Conservation (phyloP, 92 coral and sea anemone genomes). For the Phenganax marumi region DNA sequence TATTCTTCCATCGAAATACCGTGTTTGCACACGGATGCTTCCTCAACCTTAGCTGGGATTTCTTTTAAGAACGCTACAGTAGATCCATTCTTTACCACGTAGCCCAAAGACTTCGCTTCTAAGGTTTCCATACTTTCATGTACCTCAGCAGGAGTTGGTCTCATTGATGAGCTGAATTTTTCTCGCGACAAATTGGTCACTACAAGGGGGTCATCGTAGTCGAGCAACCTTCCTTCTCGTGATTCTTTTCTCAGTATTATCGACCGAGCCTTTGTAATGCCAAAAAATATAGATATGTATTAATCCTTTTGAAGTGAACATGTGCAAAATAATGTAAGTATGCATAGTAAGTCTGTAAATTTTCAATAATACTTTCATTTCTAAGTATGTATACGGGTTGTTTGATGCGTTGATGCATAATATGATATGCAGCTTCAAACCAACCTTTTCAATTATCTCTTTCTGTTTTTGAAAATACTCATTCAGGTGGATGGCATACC, state of each 20-base stretch:
- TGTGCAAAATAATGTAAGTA: background rate
- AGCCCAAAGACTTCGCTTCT: background rate
- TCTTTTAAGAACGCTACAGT: conserved; percentile 12
- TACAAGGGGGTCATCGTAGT: conserved; percentile 25
- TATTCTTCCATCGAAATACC: no score
- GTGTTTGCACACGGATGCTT: no score
- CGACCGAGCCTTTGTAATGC: background rate
- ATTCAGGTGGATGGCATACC: conserved; percentile 22
- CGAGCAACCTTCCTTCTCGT: background rate
- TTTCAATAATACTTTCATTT: no score
- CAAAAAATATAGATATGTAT: no score
- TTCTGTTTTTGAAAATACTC: conserved; percentile 34
- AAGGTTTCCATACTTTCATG: conserved; percentile 10
- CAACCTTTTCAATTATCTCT: no score
- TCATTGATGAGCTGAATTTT: conserved; percentile 20
- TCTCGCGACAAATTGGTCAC: conserved; percentile 5
- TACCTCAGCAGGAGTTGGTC: no score
- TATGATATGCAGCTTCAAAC: background rate
- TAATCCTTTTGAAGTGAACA: no score
- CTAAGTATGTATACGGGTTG: no score
- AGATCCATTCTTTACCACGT: conserved; percentile 1
- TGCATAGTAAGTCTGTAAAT: no score
- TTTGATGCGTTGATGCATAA: no score
- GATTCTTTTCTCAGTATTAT: background rate
- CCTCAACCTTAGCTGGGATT: background rate